Conservation (phyloP, 2,113 vertebrate genomes). For the Raja brachyura region DNA sequence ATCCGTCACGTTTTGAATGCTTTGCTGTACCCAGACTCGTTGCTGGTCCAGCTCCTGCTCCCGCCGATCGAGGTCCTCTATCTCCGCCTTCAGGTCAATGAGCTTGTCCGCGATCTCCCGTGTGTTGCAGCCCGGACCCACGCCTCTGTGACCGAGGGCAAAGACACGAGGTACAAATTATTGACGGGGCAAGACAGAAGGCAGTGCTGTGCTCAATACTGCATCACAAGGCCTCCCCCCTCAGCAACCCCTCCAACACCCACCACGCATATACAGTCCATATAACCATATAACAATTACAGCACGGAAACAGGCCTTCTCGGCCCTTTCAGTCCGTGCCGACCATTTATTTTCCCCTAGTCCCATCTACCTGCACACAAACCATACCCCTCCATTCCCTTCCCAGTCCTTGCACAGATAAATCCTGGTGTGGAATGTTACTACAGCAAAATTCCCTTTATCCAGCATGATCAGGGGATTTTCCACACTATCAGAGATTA, state of each 20-base stretch:
- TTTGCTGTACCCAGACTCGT: conserved; percentile 95
- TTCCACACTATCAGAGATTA: too few relatives aligned
- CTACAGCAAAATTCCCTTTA: too few relatives aligned
- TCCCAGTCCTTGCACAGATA: background rate
- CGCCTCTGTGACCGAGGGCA: conserved; percentile 62
- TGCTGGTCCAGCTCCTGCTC: conserved; percentile 94
- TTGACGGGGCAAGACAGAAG: background rate
- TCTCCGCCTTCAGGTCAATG: conserved; percentile 92
- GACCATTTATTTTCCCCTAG: too few relatives aligned
- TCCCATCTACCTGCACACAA: too few relatives aligned
- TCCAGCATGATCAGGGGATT: too few relatives aligned
- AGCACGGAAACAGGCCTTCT: too few relatives aligned
- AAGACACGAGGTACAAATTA: background rate
- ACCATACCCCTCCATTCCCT: too few relatives aligned
- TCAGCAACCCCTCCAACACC: background rate
- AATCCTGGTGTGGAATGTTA: background rate
- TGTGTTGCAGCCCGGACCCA: conserved; percentile 95
- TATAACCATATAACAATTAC: too few relatives aligned
- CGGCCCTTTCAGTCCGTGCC: too few relatives aligned
- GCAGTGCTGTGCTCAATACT: background rate
- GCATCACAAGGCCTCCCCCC: background rate
- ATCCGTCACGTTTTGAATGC: conserved; percentile 95
- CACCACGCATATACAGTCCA: background rate
- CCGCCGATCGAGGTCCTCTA: conserved; percentile 81
- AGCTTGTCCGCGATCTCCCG: conserved; percentile 94